Conservation (phyloP, 2,113 vertebrate species). For the Lampris incognitus region DNA sequence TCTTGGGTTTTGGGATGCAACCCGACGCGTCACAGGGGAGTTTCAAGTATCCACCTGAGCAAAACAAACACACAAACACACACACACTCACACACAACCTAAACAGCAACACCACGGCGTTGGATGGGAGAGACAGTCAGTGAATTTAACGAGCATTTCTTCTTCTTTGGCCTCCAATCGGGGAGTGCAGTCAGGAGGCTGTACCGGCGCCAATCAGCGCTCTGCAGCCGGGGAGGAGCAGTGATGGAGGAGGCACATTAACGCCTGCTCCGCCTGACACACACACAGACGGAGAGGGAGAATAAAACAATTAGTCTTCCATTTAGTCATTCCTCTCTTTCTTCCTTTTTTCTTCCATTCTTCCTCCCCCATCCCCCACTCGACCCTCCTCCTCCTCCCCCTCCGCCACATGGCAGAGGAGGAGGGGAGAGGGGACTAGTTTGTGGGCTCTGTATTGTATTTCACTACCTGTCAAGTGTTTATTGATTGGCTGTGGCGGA, state of each 20-base stretch:
- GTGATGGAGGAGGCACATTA: slow-evolving; percentile 76
- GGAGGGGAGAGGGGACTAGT: slow-evolving; percentile 21
- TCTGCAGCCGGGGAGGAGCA: slow-evolving; percentile 66
- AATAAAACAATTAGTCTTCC: slow-evolving; percentile 15
- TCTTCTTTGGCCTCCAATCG: slow-evolving; percentile 46
- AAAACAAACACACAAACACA: slow-evolving; percentile 40
- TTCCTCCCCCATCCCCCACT: background rate
- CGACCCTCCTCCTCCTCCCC: too few relatives aligned
- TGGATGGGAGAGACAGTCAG: too few relatives aligned
- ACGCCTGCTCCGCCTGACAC: slow-evolving; percentile 56
- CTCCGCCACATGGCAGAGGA: too few relatives aligned
- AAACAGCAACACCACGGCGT: too few relatives aligned
- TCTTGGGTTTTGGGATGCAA: slow-evolving; percentile 41
- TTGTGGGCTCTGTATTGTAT: slow-evolving; percentile 65
- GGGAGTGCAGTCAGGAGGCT: slow-evolving; percentile 62
- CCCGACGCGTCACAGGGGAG: slow-evolving; percentile 50
- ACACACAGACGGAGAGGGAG: slow-evolving; percentile 44
- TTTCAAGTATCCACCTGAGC: slow-evolving; percentile 74
- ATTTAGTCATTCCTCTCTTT: background rate
- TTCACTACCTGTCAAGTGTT: slow-evolving; percentile 74
- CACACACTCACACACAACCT: too few relatives aligned
- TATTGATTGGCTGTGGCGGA: slow-evolving; percentile 74
- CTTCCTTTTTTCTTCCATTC: background rate
- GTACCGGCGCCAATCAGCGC: slow-evolving; percentile 68
- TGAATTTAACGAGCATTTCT: background rate